phyloP scores from a whole-genome alignment of 2,113 vertebrate genomes.

The Mungos mungo region DNA sequence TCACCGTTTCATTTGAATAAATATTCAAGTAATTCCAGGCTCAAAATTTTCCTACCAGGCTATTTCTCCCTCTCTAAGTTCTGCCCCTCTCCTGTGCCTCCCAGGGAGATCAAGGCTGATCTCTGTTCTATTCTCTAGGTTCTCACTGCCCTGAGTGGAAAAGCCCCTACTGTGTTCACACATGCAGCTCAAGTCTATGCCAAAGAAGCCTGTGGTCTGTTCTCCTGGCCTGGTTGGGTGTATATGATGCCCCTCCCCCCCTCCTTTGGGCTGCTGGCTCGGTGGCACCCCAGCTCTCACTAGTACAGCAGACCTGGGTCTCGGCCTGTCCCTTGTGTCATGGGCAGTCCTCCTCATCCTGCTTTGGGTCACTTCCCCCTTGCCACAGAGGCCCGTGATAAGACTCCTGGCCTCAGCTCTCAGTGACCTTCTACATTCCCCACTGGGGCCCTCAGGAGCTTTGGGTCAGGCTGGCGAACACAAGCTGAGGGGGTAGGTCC shows the following conservation, averaged over 20 bases:
- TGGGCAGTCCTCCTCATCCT: background rate
- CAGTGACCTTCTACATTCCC: background rate
- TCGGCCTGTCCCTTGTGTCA: background rate
- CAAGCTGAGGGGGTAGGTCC: background rate
- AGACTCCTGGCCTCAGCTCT: background rate
- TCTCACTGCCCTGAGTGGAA: background rate
- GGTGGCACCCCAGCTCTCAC: background rate
- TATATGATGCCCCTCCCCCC: background rate
- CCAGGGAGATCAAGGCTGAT: background rate
- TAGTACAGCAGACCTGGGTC: background rate
- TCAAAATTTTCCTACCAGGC: background rate
- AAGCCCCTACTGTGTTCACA: background rate
- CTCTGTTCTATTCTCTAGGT: background rate
- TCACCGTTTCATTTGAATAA: constrained; percentile 12
- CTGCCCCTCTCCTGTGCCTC: background rate
- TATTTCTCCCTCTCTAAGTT: background rate
- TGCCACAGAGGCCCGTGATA: background rate
- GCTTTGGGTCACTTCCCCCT: background rate
- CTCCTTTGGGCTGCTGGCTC: background rate
- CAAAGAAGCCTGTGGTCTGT: background rate
- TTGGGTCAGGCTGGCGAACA: background rate
- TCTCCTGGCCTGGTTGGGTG: background rate
- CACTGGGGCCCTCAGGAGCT: background rate
- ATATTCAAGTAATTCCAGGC: background rate
- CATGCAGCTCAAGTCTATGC: background rate